Evolutionary conservation across 2,113 vertebrate species (phyloP), one percentile per base, ranked within the genome.

Genomic region (Microtus oregoni): DNA sequence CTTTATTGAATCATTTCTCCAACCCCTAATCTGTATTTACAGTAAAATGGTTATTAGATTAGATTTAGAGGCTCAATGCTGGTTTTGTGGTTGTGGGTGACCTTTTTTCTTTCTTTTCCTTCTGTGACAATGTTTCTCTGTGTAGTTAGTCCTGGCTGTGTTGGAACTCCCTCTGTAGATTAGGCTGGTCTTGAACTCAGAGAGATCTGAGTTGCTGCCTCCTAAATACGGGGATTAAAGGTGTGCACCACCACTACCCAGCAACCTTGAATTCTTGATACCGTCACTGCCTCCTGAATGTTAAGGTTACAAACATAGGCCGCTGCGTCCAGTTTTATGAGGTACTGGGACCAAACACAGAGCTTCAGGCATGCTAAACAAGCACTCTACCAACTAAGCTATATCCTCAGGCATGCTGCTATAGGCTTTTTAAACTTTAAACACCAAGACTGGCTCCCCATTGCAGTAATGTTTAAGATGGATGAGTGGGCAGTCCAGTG

Each of bases 391-490:
- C 61, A 86, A 86, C 63, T 22, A 50, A 86, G 30, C 30, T 50
- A 24, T 68, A 35, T 70, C 85, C 30, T 70, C 41, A n/a, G 44
- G 7, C 41, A 68, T 50, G 9, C 41, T 8, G 41, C 28, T 61
- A 30, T 61, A 58, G 12, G 87, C 65, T 94, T 89, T 55, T 92
- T n/a, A 52, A 82, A 76, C 14, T 88, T 88, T 63, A 89, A 93
- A 50, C 65, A 68, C 30, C 11, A 4, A 32, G 10, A 86, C 30
- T 77, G 82, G 50, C 55, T 55, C 73, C n/a, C 92, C 55, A 52
- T 4, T 26, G 41, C 72, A 14, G 55, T 41, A 86, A 3, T 68
- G 15, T 41, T 75, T 68, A 79, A 28, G 24, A 9, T 28, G 5
- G 44, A 50, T 76, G 73, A 76, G 12, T 28, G 73, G 24, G 30